These are phyloP conservation scores for Fratercula arctica DNA, from an alignment of 2,797 vertebrate genomes.

Conservation along the genomic window DNA sequence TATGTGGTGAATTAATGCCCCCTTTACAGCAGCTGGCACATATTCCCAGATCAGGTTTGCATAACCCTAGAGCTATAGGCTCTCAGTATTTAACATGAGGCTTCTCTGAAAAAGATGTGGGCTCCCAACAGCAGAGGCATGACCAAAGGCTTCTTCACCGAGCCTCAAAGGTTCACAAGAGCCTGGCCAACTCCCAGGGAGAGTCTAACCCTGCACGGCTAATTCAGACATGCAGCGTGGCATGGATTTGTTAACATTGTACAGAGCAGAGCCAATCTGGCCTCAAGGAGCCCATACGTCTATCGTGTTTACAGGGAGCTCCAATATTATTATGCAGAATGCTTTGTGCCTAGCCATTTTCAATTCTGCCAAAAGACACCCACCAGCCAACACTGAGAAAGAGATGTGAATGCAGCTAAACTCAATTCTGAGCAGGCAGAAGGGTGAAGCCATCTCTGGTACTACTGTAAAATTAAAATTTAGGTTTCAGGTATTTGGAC, in stretches of 20 bases:
- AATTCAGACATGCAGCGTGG: not conserved
- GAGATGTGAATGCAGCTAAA: not conserved
- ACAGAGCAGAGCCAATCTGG: not conserved
- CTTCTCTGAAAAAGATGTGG: not conserved
- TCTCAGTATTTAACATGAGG: not conserved
- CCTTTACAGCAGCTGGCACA: not conserved
- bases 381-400: not conserved
- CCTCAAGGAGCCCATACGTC: not conserved
- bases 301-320: not conserved
- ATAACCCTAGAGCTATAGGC: not conserved
- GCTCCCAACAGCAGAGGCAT: not conserved
- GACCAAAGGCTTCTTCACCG: not conserved
- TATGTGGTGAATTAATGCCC: not conserved
- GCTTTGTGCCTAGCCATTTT: not conserved
- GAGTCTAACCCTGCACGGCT: not conserved
- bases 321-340: not conserved
- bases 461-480: not conserved
- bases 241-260: not conserved
- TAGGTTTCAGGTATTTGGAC: not conserved
- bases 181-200: not conserved
- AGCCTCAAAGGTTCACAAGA: not conserved
- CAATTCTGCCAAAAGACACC: not conserved
- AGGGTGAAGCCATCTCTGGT: not conserved
- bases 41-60: not conserved
- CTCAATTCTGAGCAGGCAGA: not conserved